Evolutionary conservation across 1,140 invertebrate species (phyloP).

Genomic region (Uloborus diversus): DNA sequence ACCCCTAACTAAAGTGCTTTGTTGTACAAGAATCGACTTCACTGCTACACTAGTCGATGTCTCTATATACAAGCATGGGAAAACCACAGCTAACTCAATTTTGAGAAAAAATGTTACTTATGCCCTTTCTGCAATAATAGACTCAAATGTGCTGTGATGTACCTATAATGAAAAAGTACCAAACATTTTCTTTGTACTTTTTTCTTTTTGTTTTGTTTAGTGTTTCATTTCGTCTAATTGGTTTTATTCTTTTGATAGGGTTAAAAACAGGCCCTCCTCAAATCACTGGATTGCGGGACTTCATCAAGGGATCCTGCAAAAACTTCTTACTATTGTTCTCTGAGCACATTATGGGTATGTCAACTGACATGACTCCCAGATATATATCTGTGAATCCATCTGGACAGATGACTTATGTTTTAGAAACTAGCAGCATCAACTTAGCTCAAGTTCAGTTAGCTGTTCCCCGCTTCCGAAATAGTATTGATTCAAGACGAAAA

Average conservation of each 20-base stretch:
- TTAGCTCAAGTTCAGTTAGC: slow-evolving; percentile 41
- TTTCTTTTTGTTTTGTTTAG: neutral
- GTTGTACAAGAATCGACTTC: too few relatives aligned
- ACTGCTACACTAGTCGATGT: too few relatives aligned
- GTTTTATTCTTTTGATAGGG: neutral
- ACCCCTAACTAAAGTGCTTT: too few relatives aligned
- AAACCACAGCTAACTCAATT: too few relatives aligned
- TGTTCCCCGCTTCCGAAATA: slow-evolving; percentile 46
- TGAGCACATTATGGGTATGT: slow-evolving; percentile 47
- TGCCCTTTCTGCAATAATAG: too few relatives aligned
- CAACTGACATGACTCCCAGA: slow-evolving; percentile 47
- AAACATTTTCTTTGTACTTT: neutral
- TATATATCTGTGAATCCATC: slow-evolving; percentile 32
- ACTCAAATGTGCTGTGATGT: too few relatives aligned
- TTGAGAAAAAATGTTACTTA: too few relatives aligned
- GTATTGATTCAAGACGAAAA: slow-evolving; percentile 41
- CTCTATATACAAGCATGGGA: too few relatives aligned
- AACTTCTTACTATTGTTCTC: neutral
- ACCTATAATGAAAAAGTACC: too few relatives aligned
- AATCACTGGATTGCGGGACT: neutral
- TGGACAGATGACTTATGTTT: slow-evolving; percentile 49
- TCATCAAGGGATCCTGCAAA: neutral
- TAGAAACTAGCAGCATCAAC: slow-evolving; percentile 31
- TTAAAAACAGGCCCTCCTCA: neutral
- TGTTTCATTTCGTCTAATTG: neutral